Base-by-base conservation (phyloP, 2,888 invertebrate genomes). In the Nymphalis urticae region DNA sequence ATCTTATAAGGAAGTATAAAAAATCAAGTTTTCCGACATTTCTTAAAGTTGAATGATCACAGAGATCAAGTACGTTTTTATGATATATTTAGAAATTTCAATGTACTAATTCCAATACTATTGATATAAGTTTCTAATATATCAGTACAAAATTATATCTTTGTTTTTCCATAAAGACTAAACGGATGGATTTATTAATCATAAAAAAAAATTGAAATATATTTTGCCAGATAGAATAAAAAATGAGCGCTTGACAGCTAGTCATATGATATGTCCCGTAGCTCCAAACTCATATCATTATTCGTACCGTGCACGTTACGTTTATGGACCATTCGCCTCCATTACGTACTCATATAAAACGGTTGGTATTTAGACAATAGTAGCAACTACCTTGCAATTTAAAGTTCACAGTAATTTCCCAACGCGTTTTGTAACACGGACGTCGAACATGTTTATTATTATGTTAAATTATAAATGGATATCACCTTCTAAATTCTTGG, bases 351-450 rank as follows among this genome's bases (percentile, higher is more conserved):
- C 73, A 72, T 75, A 78, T 77, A 79, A 81, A 79, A 78, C 77
- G 77, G 74, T 73, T 78, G 81, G 80, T 83, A 84, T 84, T 84
- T 83, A 83, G 82, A 84, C 84, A 84, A 85, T 83, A 75, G 81
- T 75, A 76, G 74, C 74, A 69, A 74, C 32, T 56, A 56, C 56
- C 70, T 63, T 71, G 74, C 72, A 77, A 77, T 74, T 71, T 78
- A 75, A 76, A 77, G 75, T 78, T 79, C 77, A 75, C 62, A 69
- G 76, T 76, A 76, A 77, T 80, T 79, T 76, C 75, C 67, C 68
- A 72, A 74, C 66, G 72, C 72, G 73, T 75, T 72, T 73, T 75
- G 75, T 76, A 75, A 76, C 70, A 56, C 56, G 56, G 56, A 56
- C 32, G 68, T 70, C 64, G 62, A 66, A 72, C 73, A 69, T 73